Base-by-base conservation (phyloP, 2,888 invertebrate genomes). In the Selenia dentaria region DNA sequence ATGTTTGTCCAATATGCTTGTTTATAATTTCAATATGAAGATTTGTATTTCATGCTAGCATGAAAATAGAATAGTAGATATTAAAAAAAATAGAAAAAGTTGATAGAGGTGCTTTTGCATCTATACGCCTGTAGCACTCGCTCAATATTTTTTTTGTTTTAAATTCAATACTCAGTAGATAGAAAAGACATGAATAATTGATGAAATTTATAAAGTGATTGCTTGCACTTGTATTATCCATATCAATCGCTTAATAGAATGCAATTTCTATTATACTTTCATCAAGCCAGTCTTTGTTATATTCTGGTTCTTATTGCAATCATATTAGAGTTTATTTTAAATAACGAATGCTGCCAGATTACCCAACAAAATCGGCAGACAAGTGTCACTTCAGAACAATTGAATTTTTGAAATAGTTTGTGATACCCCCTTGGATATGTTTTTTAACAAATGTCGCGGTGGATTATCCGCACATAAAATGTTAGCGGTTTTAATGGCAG, bases 391-490 rank as follows among this genome's bases (percentile, higher is more conserved):
- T 74, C 44, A 56, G 14, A 54, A 83, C 86, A 86, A 87, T 87
- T 79, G 83, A 81, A 84, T 78, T 85, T 85, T 77, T 70, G 70
- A 74, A 74, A 72, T 73, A 69, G 73, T 70, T 67, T 63, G 66
- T 64, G 85, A 87, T 87, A 84, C 87, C 85, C n/a, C 79, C 79
- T 81, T 62, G 71, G 74, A 74, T 74, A 67, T 76, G 78, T 79
- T 88, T 88, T 87, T 87, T 85, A 88, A 85, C 89, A 89, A 89
- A 89, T 89, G 89, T 88, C 87, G 79, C 79, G 80, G 81, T 72
- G 62, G 70, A 81, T 86, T 82, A 80, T 69, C 62, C 33, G 72
- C 33, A 44, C 42, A 50, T 47, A 34, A 36, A 40, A 69, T 71
- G 70, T 74, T 74, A 71, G 74, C 68, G 70, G 72, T 67, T 70